These are phyloP conservation scores for Rhynchonema sp. DNA, from an alignment of 2,888 invertebrate species.

Conservation along the genomic window DNA sequence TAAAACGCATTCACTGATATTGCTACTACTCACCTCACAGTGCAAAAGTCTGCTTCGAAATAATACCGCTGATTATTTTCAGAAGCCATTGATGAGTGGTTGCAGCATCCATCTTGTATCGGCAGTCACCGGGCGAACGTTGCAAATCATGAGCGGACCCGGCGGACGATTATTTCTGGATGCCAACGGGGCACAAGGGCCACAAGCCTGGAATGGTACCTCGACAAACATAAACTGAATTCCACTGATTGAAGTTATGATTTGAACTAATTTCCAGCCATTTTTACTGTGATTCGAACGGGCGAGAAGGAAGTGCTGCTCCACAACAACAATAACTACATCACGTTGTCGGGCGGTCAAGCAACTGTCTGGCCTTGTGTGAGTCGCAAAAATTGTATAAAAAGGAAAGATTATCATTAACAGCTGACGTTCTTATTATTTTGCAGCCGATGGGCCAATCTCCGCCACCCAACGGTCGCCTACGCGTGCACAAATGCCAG, in stretches of 20 bases:
- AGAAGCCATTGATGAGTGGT: background rate
- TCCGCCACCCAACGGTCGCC: background rate
- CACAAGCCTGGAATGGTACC: constrained; percentile 6
- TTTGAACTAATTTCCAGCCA: constrained; percentile 15
- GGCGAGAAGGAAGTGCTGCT: constrained; percentile 26
- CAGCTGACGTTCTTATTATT: too few species aligned
- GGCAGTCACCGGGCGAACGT: background rate
- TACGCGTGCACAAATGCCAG: background rate
- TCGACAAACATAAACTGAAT: background rate
- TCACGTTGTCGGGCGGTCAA: constrained; percentile 22
- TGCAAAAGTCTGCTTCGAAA: too few species aligned
- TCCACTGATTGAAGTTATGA: too few species aligned
- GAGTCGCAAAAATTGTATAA: too few species aligned
- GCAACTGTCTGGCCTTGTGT: background rate
- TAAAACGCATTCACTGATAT: background rate
- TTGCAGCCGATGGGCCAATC: background rate
- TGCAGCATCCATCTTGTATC: background rate
- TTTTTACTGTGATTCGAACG: constrained; percentile 29
- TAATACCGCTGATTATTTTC: too few species aligned
- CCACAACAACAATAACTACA: constrained; percentile 29
- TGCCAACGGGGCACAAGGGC: constrained; percentile 21
- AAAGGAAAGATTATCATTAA: too few species aligned
- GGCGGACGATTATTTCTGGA: constrained; percentile 23
- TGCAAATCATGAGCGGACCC: constrained; percentile 23
- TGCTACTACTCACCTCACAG: too few species aligned